Conservation (phyloP, 2,888 invertebrate species). For the Epsilonema sp. region DNA sequence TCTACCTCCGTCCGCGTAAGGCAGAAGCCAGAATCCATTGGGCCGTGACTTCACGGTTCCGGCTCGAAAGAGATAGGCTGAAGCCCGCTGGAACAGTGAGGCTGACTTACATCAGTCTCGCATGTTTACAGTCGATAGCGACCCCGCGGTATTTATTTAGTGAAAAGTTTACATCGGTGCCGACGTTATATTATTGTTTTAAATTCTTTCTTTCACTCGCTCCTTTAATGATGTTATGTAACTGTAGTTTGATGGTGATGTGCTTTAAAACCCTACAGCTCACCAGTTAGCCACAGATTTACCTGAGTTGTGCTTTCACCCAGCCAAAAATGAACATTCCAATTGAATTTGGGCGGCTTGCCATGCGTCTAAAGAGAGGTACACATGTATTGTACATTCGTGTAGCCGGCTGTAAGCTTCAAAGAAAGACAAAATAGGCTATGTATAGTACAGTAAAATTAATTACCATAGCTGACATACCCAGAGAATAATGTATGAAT, state of each 20-base stretch:
- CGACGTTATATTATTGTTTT: background rate
- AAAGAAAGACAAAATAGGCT: background rate
- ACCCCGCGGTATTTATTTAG: no score
- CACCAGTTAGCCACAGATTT: background rate
- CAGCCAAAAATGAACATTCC: conserved; percentile 74
- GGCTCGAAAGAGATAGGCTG: no score
- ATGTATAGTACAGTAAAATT: background rate
- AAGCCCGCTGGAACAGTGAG: no score
- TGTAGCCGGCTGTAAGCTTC: no score
- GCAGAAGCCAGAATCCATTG: no score
- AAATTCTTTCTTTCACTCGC: background rate
- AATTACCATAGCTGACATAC: conserved; percentile 37
- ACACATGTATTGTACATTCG: no score
- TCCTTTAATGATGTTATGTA: background rate
- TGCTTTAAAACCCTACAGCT: background rate
- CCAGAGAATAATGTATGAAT: conserved; percentile 37
- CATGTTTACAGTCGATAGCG: no score
- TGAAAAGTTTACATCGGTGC: no score
- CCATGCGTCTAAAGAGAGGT: conserved; percentile 22
- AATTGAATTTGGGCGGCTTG: conserved; percentile 33
- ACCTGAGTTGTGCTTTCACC: conserved; percentile 54
- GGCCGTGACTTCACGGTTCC: no score
- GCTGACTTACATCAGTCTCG: no score
- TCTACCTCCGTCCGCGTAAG: no score
- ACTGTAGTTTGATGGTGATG: background rate